Conservation (phyloP, 2,888 invertebrate species). For the Zygaena filipendulae region DNA sequence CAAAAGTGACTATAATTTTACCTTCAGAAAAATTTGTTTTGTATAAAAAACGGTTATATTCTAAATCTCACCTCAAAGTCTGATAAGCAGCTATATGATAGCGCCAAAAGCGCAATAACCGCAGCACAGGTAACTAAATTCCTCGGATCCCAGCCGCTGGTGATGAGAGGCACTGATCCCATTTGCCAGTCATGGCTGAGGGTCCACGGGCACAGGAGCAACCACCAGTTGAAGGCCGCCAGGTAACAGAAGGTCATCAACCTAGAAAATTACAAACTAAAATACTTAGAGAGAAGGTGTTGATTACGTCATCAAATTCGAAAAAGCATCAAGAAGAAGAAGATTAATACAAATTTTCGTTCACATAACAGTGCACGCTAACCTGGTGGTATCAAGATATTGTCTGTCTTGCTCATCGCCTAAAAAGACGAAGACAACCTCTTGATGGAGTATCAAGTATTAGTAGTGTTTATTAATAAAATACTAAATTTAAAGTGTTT, state of each 20-base stretch:
- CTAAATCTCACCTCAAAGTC: conserved; percentile 73
- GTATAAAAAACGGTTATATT: no score
- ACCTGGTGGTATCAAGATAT: no score
- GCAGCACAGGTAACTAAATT: conserved; percentile 79
- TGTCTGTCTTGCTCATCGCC: neutral
- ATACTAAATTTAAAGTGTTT: no score
- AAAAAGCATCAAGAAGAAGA: neutral
- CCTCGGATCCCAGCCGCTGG: conserved; percentile 73
- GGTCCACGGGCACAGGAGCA: conserved; percentile 81
- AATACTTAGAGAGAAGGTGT: neutral
- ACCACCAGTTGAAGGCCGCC: conserved; percentile 85
- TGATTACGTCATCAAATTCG: neutral
- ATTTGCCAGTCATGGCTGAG: conserved; percentile 93
- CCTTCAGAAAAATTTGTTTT: no score
- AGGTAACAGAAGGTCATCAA: conserved; percentile 85
- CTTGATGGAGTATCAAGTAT: no score
- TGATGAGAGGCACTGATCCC: conserved; percentile 84
- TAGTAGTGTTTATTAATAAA: no score
- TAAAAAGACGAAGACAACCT: no score
- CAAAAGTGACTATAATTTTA: no score
- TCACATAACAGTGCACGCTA: no score
- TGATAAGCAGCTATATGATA: conserved; percentile 70
- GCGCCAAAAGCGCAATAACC: conserved; percentile 68
- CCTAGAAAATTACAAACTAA: conserved; percentile 47
- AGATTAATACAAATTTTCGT: no score